Evolutionary conservation across 1,140 invertebrate genomes (phyloP), one percentile per base, ranked within the genome.

Genomic region (Campodea augens): DNA sequence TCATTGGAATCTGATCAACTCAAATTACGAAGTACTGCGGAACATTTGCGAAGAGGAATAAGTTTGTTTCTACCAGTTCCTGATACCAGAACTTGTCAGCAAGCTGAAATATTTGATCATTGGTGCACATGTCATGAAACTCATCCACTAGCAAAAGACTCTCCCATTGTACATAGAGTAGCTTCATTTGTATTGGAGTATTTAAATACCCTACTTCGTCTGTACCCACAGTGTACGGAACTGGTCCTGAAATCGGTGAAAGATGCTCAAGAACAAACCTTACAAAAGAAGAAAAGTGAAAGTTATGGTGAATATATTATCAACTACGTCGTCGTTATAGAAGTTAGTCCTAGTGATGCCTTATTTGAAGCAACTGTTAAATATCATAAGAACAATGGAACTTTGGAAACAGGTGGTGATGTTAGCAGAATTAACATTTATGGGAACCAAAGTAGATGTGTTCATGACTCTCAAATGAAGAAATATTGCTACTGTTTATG

Each of bases 71-170:
- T 49, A 5, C 41, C 52, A 21, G 53, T 65, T 25, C 59, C 62
- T 7, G 43, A 21, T 1, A 12, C 52, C 7, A 53, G 65, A 39
- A 58, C 58, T 18, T 67, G 65, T 51, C 46, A 57, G 5, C 40
- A 55, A 19, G 62, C 62, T 1, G 49, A 49, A 5, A 64, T 67
- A 23, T 43, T 56, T 1, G 51, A 55, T 12, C 62, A 67, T 46
- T 67, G 59, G 57, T 67, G 65, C 45, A 53, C 62, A 22, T 68
- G 65, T 51, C 47, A 61, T 22, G 23, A 39, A 20, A 4, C 4
- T 15, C 7, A 7, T 15, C 7, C 7, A 7, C 7, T 32, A 15
- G 7, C 27, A 32, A 10, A 7, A 32, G 15, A 32, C 15, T 7
- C 7, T 15, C 27, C 27, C 15, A 32, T 7, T 10, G 27, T 32